Base-by-base conservation (phyloP, 2,113 vertebrate species). In the Leptosomus discolor region DNA sequence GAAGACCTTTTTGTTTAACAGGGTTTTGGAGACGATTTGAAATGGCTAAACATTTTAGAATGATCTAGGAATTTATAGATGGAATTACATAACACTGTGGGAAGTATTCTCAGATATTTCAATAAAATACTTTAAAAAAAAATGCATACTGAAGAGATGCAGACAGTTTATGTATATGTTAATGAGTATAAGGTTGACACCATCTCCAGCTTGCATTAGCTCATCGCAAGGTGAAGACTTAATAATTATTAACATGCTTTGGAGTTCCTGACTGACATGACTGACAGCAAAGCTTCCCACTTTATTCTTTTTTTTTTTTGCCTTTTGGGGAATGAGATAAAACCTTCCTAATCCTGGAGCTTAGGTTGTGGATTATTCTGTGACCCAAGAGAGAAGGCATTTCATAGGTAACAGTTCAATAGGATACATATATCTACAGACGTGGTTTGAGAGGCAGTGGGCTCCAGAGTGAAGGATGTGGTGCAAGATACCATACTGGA, bases 321-420 rank as follows among this genome's bases (percentile, higher is more conserved):
- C 63, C 91, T 83, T 80, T 89, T 70, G 83, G 87, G 76, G 51
- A 86, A 95, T 90, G 90, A 95, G 79, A 41, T 90, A 96, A 96
- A 95, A 88, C 50, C 26, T 83, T 88, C 24, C 58, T 90, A 96
- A 92, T 95, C 78, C 75, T 69, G 20, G 30, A 27, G 51, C 56
- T 88, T 92, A 86, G 20, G 13, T 77, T 61, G 41, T 45, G 24
- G n/a, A 57, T 95, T 94, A 83, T 77, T 80, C 58, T 54, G 32
- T 86, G 41, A 92, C 68, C 51, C 54, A 22, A 32, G 89, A 95
- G 89, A 74, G 46, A 87, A 84, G 51, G 81, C 78, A 93, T 87
- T 91, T 78, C 5, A 4, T 53, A 89, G 56, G 41, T 91, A 93
- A 77, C 22, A 46, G 46, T 94, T 91, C 26, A 50, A 23, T 37